Evolutionary conservation across 2,888 invertebrate genomes (phyloP).

Genomic region (Omphaloscelis lunosa): DNA sequence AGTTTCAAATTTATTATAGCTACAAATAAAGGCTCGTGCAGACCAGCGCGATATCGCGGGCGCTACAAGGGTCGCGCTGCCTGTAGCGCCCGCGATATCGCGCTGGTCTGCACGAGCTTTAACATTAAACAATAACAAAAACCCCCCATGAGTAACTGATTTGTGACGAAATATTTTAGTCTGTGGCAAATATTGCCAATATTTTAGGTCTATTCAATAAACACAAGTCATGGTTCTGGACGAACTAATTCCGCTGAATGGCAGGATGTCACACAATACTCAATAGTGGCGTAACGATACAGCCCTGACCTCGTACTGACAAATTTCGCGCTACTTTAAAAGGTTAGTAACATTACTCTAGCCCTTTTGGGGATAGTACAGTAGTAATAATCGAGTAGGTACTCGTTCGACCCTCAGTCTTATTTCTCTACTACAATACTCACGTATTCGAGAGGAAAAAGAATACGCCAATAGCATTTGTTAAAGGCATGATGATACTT

Average conservation of each 20-base stretch:
- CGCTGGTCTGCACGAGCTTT: no score
- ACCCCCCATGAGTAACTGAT: background rate
- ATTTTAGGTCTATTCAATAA: slow-evolving; percentile 23
- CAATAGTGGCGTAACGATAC: slow-evolving; percentile 41
- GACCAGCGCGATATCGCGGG: no score
- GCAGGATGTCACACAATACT: slow-evolving; percentile 77
- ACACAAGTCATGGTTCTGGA: slow-evolving; percentile 50
- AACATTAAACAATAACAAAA: background rate
- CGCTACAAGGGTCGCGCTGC: no score
- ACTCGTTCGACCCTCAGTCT: slow-evolving; percentile 28
- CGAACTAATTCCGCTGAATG: slow-evolving; percentile 71
- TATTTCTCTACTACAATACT: background rate
- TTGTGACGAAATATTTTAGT: slow-evolving; percentile 8
- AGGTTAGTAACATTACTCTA: slow-evolving; percentile 22
- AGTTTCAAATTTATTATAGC: background rate
- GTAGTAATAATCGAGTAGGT: slow-evolving; percentile 11
- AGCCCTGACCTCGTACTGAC: slow-evolving; percentile 71
- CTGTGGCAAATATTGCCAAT: slow-evolving; percentile 11
- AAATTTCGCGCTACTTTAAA: slow-evolving; percentile 55
- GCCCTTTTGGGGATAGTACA: slow-evolving; percentile 37
- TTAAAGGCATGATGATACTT: background rate
- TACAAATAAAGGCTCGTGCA: no score
- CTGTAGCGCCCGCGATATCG: no score
- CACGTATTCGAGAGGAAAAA: background rate
- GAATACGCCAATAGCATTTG: background rate